phyloP scores from a whole-genome alignment of 2,113 vertebrate species.

The Hippopotamus amphibius region DNA sequence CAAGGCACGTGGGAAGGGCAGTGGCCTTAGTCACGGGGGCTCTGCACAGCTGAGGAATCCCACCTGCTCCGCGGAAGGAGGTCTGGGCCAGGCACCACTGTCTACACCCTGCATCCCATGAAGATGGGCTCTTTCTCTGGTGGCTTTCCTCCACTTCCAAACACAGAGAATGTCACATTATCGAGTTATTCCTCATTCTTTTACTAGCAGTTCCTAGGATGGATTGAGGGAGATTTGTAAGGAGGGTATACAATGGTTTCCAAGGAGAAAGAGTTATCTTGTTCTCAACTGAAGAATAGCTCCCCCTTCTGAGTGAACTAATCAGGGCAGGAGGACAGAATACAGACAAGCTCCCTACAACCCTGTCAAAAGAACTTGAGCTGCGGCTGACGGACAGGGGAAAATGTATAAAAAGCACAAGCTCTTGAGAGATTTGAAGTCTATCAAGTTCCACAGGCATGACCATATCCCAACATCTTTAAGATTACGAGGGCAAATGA shows the following conservation, averaged over 20 bases:
- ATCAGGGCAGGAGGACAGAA: not conserved
- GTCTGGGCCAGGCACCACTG: not conserved
- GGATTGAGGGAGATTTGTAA: not conserved
- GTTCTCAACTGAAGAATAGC: not conserved
- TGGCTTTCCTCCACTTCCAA: not conserved
- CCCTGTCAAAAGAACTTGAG: not conserved
- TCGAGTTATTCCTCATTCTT: not conserved
- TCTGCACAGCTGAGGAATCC: not conserved
- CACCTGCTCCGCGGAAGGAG: not conserved
- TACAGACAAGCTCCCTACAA: not conserved
- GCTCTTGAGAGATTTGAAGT: not conserved
- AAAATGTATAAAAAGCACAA: not conserved
- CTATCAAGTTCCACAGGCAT: not conserved
- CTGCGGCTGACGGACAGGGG: not conserved
- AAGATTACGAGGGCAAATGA: not conserved
- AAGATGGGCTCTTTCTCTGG: not conserved
- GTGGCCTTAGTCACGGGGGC: not conserved
- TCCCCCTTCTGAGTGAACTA: not conserved
- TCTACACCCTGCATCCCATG: rapidly evolving
- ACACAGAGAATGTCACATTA: not conserved
- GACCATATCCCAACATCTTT: not conserved
- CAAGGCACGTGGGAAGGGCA: not conserved
- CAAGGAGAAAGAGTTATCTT: not conserved
- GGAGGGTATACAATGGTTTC: not conserved
- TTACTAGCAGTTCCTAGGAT: not conserved